These are phyloP conservation scores for Toxonevra muliebris DNA, from an alignment of 2,888 invertebrate genomes.

Conservation along the genomic window DNA sequence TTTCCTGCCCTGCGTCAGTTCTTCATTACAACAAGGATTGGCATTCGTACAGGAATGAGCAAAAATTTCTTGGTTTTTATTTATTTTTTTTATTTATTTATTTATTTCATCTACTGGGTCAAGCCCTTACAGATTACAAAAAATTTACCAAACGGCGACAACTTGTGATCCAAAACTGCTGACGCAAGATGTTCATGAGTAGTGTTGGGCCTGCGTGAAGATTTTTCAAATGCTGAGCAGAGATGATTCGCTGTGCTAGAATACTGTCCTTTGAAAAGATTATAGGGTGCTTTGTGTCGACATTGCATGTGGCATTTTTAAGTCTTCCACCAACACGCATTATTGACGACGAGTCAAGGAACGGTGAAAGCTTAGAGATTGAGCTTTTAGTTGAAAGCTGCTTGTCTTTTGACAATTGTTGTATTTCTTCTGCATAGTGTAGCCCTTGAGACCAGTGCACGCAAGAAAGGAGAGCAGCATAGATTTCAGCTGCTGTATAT, in stretches of 20 bases:
- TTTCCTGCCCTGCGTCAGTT: too few relatives aligned
- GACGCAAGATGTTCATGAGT: slow-evolving; percentile 14
- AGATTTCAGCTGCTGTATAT: slow-evolving; percentile 15
- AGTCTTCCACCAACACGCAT: slow-evolving; percentile 12
- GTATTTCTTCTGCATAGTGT: slow-evolving; percentile 11
- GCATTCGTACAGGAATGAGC: slow-evolving; percentile 2
- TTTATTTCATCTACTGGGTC: too few relatives aligned
- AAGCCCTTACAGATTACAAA: too few relatives aligned
- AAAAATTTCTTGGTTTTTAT: slow-evolving; percentile 2
- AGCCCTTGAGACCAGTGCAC: slow-evolving; percentile 7
- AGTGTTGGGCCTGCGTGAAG: slow-evolving; percentile 14
- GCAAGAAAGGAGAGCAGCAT: slow-evolving; percentile 8
- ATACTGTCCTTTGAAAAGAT: slow-evolving; percentile 13
- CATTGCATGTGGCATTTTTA: background rate
- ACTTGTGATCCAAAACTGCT: slow-evolving; percentile 16
- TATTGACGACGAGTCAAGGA: slow-evolving; percentile 10
- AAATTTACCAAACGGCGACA: slow-evolving; percentile 10
- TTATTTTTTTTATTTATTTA: too few relatives aligned
- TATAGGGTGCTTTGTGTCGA: slow-evolving; percentile 7
- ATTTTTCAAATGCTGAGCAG: slow-evolving; percentile 8
- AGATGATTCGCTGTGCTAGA: slow-evolving; percentile 14
- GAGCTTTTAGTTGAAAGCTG: slow-evolving; percentile 1
- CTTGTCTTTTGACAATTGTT: background rate
- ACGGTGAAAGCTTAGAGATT: slow-evolving; percentile 9
- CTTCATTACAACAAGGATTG: slow-evolving; percentile 6